Percentiles rank a stretch among this genome's conserved stretches.
These are phyloP conservation scores for Diarsia mendica DNA, from an alignment of 2,888 invertebrate species.

Conservation along the genomic window DNA sequence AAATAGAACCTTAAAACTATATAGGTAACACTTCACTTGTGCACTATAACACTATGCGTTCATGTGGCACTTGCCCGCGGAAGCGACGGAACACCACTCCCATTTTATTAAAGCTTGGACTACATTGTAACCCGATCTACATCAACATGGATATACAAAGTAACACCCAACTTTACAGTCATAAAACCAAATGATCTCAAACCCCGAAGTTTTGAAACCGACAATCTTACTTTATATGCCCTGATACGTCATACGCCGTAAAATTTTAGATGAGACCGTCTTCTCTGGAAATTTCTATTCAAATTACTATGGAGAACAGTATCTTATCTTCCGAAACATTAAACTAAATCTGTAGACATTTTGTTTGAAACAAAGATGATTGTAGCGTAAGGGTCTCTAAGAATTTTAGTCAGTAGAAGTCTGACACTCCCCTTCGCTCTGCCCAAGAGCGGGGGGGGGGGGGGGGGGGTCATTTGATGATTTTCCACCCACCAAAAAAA, in stretches of 20 bases:
- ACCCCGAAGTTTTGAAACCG: constrained; percentile 15
- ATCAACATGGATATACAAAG: neutral
- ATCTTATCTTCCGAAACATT: constrained; percentile 46
- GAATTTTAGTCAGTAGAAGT: too few species aligned
- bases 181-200: constrained; percentile 14
- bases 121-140: neutral
- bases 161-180: neutral
- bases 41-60: too few species aligned
- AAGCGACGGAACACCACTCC: too few species aligned
- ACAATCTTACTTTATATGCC: constrained; percentile 19
- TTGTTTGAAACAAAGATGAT: constrained; percentile 12
- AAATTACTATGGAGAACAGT: constrained; percentile 24
- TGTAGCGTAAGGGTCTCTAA: neutral
- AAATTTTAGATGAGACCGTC: constrained; percentile 32
- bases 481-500: too few species aligned
- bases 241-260: constrained; percentile 20
- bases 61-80: too few species aligned
- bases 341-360: constrained; percentile 40
- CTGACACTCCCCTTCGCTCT: too few species aligned
- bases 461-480: too few species aligned
- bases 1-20: too few species aligned
- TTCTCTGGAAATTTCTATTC: constrained; percentile 32
- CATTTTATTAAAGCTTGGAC: neutral
- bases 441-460: too few species aligned
- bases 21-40: too few species aligned